Conservation (phyloP, 1,140 invertebrate species). For the Stenopsyche tienmushanensis region DNA sequence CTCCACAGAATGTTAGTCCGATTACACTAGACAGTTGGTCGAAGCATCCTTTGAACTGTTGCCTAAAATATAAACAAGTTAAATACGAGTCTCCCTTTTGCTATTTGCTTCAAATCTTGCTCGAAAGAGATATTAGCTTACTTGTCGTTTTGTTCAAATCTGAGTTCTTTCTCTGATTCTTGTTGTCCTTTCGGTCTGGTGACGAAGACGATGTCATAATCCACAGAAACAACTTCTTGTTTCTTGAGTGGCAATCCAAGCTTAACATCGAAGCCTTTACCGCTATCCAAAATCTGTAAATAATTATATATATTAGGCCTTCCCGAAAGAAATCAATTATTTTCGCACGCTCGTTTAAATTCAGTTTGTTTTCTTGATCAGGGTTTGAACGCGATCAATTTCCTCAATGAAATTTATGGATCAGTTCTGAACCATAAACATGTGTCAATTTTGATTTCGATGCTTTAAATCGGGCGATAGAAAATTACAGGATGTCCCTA, state of each 20-base stretch:
- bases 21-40: slow-evolving; percentile 66
- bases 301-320: no score
- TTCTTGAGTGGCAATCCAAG: slow-evolving; percentile 76
- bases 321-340: no score
- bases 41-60: slow-evolving; percentile 64
- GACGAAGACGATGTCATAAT: slow-evolving; percentile 64
- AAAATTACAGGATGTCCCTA: no score
- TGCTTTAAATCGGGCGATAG: no score
- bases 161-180: slow-evolving; percentile 55
- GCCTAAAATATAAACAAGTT: slow-evolving; percentile 13
- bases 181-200: slow-evolving; percentile 60
- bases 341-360: no score
- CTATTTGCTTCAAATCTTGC: no score
- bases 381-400: no score
- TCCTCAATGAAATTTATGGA: not conserved
- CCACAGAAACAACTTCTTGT: slow-evolving; percentile 71
- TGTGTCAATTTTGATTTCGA: no score
- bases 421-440: no score
- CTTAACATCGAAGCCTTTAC: slow-evolving; percentile 71
- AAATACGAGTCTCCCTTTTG: no score
- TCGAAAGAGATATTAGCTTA: slow-evolving; percentile 25
- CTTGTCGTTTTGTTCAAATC: slow-evolving; percentile 57
- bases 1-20: slow-evolving; percentile 70
- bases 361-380: no score
- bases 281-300: slow-evolving; percentile 49